Evolutionary conservation across 2,888 invertebrate genomes (phyloP), one percentile per base, ranked within the genome.

Genomic region (Iphiclides podalirius): DNA sequence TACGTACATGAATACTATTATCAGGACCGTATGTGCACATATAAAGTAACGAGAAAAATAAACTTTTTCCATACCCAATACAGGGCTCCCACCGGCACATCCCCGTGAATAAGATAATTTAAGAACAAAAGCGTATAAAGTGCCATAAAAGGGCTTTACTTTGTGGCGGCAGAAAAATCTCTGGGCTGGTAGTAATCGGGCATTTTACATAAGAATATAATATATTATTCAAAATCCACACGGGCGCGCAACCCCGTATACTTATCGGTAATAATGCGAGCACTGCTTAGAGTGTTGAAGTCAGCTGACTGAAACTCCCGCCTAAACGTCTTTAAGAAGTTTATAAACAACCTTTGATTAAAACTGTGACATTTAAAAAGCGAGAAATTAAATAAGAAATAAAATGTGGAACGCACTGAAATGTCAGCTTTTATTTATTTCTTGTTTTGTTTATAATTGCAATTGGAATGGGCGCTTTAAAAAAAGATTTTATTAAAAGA

Each of bases 171-270:
- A 68, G 72, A 73, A 72, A 84, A 83, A 87, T 86, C 85, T 85
- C 80, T 64, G 66, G 70, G 79, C 77, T 79, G 83, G 80, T 68
- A 76, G 82, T 85, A 86, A 87, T 87, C 87, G 88, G 82, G 75
- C 84, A 85, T 87, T 87, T 87, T 86, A 84, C 87, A 87, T 87
- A 87, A 78, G 85, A 85, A 87, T 85, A 85, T 86, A 81, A 87
- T 87, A 87, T 86, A 85, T 87, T 87, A 87, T 87, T 87, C 88
- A 87, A 86, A 86, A 87, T 87, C 84, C 78, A 70, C 70, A 70
- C 71, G 79, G 77, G 79, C 74, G 70, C 79, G 75, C 73, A 75
- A 59, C 67, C 77, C 76, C 72, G 72, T 79, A 72, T 82, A 84
- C 84, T 86, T 84, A 86, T 86, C 83, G 84, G 78, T 77, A 82